phyloP scores from a whole-genome alignment of 2,888 invertebrate genomes.

The Aproaerema taeniolella region DNA sequence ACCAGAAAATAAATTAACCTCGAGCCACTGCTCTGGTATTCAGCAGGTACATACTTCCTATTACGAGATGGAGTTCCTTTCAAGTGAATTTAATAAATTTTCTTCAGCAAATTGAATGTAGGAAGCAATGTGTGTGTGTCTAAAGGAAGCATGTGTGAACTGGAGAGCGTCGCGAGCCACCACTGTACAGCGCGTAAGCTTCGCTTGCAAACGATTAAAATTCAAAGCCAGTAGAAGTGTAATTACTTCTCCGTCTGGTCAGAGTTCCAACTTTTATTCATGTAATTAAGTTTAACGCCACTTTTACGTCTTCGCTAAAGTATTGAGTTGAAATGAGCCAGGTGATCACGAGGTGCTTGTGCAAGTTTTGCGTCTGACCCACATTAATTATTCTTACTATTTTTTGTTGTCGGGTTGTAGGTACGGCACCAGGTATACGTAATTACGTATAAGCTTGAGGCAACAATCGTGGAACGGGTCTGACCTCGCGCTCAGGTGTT shows the following conservation, averaged over 20 bases:
- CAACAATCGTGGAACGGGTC: conserved; percentile 35
- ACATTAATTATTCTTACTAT: conserved; percentile 3
- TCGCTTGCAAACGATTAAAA: conserved; percentile 56
- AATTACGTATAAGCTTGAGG: conserved; percentile 6
- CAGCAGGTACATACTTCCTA: conserved; percentile 8
- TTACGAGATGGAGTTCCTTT: conserved; percentile 9
- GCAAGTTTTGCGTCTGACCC: conserved; percentile 6
- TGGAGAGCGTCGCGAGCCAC: conserved; percentile 18
- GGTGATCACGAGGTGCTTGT: conserved; percentile 11
- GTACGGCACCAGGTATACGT: background rate
- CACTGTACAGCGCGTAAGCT: no score
- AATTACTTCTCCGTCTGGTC: conserved; percentile 66
- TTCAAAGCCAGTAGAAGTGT: conserved; percentile 71
- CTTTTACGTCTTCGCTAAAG: conserved; percentile 56
- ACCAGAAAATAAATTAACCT: conserved; percentile 2
- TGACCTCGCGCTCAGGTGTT: conserved; percentile 53
- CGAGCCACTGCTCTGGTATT: conserved; percentile 2
- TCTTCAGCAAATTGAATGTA: conserved; percentile 30
- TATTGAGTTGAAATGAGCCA: conserved; percentile 30
- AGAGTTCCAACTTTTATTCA: conserved; percentile 63
- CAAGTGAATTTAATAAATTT: conserved; percentile 12
- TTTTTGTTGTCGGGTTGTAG: conserved; percentile 6
- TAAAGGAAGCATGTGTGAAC: conserved; percentile 26
- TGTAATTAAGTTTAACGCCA: conserved; percentile 66
- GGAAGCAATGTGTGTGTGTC: conserved; percentile 25